Conservation (phyloP, 2,888 invertebrate species). For the Drosophila prolongata region DNA sequence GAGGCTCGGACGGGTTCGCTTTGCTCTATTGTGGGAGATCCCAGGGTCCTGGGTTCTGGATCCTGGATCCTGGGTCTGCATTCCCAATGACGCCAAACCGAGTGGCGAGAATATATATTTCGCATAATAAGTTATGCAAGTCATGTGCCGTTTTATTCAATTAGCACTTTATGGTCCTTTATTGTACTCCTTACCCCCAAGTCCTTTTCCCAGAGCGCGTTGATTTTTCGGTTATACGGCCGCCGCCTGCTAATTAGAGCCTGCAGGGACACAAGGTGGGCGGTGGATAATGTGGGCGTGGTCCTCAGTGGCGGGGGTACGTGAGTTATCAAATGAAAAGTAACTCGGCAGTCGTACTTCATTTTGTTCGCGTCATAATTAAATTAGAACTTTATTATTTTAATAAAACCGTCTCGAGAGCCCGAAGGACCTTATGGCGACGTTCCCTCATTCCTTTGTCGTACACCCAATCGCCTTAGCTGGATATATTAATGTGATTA, state of each 20-base stretch:
- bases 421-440: constrained; percentile 33
- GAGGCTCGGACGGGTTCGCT: constrained; percentile 49
- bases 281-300: not conserved
- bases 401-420: constrained; percentile 71
- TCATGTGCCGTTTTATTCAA: constrained; percentile 83
- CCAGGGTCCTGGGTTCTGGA: constrained; percentile 1
- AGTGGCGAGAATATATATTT: constrained; percentile 37
- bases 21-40: constrained; percentile 29
- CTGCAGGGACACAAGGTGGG: constrained; percentile 48
- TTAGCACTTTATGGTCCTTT: constrained; percentile 82
- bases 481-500: constrained; percentile 36
- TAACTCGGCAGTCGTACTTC: constrained; percentile 55
- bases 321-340: constrained; percentile 82
- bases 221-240: constrained; percentile 81
- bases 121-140: constrained; percentile 82
- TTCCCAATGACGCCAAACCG: constrained; percentile 56
- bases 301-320: constrained; percentile 53
- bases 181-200: constrained; percentile 64
- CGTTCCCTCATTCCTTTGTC: constrained; percentile 37
- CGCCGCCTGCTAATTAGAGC: constrained; percentile 78
- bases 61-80: constrained; percentile 43
- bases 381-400: constrained; percentile 80
- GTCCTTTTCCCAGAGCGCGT: constrained; percentile 56
- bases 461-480: constrained; percentile 23
- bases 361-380: constrained; percentile 61